Evolutionary conservation across 2,888 invertebrate species (phyloP).

Genomic region (Malthinus seriepunctatus): DNA sequence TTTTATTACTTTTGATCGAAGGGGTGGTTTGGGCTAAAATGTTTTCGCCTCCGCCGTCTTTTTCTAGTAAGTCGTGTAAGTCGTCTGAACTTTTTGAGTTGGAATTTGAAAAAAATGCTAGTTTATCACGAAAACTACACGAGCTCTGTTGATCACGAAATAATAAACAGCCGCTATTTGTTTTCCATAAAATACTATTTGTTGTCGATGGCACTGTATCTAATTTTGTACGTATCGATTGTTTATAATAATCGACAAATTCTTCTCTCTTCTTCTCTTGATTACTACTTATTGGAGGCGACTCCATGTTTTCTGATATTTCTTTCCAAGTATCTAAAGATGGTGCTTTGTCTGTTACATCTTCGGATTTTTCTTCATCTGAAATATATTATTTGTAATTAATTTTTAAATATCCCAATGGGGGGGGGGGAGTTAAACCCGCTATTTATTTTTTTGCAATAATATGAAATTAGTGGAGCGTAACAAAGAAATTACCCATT

Average conservation of each 20-base stretch:
- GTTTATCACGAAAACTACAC: conserved; percentile 82
- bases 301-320: conserved; percentile 52
- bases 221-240: conserved; percentile 34
- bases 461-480: too few species aligned
- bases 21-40: neutral
- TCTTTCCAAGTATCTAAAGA: too few species aligned
- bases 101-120: conserved; percentile 78
- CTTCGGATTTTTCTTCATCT: neutral
- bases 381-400: too few species aligned
- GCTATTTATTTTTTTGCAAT: too few species aligned
- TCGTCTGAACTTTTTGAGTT: conserved; percentile 36
- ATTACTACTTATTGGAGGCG: conserved; percentile 65
- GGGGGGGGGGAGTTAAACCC: too few species aligned
- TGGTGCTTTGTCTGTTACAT: neutral
- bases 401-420: too few species aligned
- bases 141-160: conserved; percentile 79
- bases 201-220: neutral
- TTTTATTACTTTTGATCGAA: neutral
- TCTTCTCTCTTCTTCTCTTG: conserved; percentile 84
- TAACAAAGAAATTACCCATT: too few species aligned
- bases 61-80: conserved; percentile 10
- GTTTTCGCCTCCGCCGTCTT: neutral
- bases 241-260: conserved; percentile 73
- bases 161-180: conserved; percentile 50
- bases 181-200: conserved; percentile 25